Evolutionary conservation across 2,113 vertebrate species (phyloP).

Genomic region (Regulus satrapa): DNA sequence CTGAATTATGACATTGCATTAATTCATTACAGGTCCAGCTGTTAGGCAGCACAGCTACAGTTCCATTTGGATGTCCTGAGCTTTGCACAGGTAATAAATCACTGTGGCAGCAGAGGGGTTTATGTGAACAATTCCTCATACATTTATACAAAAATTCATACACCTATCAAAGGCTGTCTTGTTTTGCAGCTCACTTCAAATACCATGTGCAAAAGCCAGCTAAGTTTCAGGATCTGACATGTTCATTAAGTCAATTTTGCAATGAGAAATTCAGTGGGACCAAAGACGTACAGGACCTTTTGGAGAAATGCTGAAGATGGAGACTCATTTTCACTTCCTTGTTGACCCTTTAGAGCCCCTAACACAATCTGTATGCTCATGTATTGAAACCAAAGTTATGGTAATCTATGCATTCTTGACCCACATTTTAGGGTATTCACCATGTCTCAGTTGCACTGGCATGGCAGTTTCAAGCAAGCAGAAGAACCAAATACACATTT

Average conservation of each 20-base stretch:
- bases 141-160: slow-evolving; percentile 5
- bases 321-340: neutral
- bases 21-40: slow-evolving; percentile 15
- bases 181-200: slow-evolving; percentile 10
- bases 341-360: neutral
- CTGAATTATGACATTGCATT: slow-evolving; percentile 10
- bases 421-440: neutral
- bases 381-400: neutral
- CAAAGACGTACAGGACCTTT: neutral
- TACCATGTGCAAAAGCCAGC: neutral
- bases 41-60: neutral
- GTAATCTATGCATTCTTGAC: neutral
- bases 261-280: neutral
- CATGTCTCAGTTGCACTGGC: neutral
- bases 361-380: neutral
- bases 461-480: neutral
- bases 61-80: slow-evolving; percentile 14
- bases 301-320: neutral
- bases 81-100: slow-evolving; percentile 26
- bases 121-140: slow-evolving; percentile 12
- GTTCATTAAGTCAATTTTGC: neutral
- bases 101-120: neutral
- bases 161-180: slow-evolving; percentile 7
- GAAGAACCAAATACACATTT: neutral
- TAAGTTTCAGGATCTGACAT: neutral